Base-by-base conservation (phyloP, 1,140 invertebrate species). In the Meloidogyne chitwoodi region DNA sequence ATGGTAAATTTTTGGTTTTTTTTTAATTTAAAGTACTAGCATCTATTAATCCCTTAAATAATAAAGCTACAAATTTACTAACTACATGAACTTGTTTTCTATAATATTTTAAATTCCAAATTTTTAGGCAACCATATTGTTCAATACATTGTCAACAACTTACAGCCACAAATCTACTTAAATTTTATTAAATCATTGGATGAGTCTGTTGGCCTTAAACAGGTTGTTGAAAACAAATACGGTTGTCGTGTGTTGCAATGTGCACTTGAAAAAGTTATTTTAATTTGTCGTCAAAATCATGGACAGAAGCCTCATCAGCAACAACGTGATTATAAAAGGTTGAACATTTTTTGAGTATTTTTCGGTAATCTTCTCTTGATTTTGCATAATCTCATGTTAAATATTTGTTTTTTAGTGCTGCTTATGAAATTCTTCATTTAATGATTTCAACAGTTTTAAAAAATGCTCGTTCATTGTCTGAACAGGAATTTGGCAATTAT, bases 401-500 rank as follows among this genome's bases (percentile, higher is more conserved):
- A 38, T 38, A 38, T 8, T 8, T 16, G 41, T 24, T 38, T 68
- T 56, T 68, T 73, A 75, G 74, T 16, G 12, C 29, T 74, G 74
- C 75, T 22, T 79, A 34, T 56, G 61, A 77, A 56, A 44, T 80
- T 22, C 29, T 80, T 29, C 79, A 76, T 56, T 27, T 56, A 22
- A 31, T 80, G 14, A 68, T 80, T 19, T 48, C 34, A 11, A 56
- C 80, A n/a, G 78, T 80, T 68, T 48, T 81, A 1, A 19, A 62
- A 56, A 48, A 81, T 14, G 79, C 79, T 29, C 22, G 34, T 22
- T 34, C 26, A 22, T 68, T 81, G 26, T 44, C 65, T 29, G 61
- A 78, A 64, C 64, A 80, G 22, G 79, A 80, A 68, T 80, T 65
- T 64, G 79, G 80, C 22, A 80, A 80, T 62, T 80, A 80, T 48